Conservation (phyloP, 2,888 invertebrate species). For the Stegophylla sp. region DNA sequence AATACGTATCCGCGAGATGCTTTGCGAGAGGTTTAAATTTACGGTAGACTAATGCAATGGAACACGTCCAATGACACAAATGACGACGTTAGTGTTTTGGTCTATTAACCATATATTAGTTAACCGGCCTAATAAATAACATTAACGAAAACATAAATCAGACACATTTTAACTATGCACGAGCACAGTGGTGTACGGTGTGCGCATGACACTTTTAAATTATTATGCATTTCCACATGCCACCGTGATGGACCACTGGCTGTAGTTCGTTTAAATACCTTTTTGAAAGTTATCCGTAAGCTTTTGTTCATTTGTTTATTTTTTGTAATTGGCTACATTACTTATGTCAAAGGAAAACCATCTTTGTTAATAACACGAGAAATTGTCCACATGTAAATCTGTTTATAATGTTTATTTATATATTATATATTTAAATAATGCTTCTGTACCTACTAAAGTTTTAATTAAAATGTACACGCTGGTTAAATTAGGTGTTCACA, state of each 20-base stretch:
- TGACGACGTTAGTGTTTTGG: slow-evolving; percentile 56
- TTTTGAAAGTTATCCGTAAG: background rate
- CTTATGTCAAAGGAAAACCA: background rate
- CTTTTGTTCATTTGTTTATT: background rate
- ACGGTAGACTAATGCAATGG: slow-evolving; percentile 48
- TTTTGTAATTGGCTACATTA: background rate
- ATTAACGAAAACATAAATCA: slow-evolving; percentile 56
- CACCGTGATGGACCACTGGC: background rate
- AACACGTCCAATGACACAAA: slow-evolving; percentile 57
- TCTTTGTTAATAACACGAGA: background rate
- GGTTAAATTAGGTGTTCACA: background rate
- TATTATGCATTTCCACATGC: slow-evolving; percentile 20
- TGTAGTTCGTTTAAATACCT: slow-evolving; percentile 20
- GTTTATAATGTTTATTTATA: too few relatives aligned
- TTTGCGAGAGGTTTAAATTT: slow-evolving; percentile 43
- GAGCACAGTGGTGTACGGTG: background rate
- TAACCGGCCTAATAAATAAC: slow-evolving; percentile 57
- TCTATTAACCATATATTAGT: slow-evolving; percentile 59
- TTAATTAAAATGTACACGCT: background rate
- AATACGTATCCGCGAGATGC: background rate
- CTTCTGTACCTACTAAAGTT: too few relatives aligned
- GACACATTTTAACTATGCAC: slow-evolving; percentile 48
- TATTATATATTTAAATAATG: slow-evolving; percentile 4
- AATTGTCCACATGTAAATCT: background rate
- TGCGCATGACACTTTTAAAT: slow-evolving; percentile 24